Percentiles rank a stretch among this genome's conserved stretches.
phyloP scores from a whole-genome alignment of 1,140 invertebrate genomes.

The Grapholita molesta region DNA sequence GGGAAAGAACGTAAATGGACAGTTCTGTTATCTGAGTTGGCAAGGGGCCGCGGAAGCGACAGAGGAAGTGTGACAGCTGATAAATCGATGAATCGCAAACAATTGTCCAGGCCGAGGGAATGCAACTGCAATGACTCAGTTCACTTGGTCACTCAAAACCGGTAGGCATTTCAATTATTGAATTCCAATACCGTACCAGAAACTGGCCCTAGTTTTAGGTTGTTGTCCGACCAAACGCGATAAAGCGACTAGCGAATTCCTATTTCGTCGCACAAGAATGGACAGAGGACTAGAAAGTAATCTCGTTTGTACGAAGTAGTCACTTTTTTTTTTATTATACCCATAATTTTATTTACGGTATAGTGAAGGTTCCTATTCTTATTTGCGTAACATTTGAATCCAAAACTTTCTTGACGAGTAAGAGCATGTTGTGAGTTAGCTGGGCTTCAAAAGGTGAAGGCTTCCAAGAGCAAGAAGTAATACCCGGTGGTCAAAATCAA shows the following conservation, averaged over 20 bases:
- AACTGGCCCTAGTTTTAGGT: neutral
- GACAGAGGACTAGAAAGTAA: neutral
- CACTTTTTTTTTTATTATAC: neutral
- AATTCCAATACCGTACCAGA: neutral
- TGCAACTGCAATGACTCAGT: conserved; percentile 17
- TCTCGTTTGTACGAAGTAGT: neutral
- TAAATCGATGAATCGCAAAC: conserved; percentile 54
- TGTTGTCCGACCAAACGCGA: neutral
- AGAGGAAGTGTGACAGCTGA: conserved; percentile 66
- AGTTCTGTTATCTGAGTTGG: conserved; percentile 45
- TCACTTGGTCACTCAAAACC: neutral
- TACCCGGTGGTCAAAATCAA: too few species aligned
- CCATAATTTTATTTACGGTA: neutral
- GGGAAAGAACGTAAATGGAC: conserved; percentile 9
- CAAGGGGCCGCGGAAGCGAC: conserved; percentile 51
- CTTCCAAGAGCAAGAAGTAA: too few species aligned
- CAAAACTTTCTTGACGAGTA: neutral
- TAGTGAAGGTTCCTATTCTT: neutral
- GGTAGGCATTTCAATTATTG: neutral
- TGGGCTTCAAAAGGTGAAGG: neutral
- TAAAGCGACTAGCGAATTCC: neutral
- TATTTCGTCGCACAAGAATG: neutral
- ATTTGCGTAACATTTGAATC: neutral
- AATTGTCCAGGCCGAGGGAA: conserved; percentile 42
- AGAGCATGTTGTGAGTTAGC: neutral